Conservation (phyloP, 2,888 invertebrate genomes). For the Gryllus longicercus region DNA sequence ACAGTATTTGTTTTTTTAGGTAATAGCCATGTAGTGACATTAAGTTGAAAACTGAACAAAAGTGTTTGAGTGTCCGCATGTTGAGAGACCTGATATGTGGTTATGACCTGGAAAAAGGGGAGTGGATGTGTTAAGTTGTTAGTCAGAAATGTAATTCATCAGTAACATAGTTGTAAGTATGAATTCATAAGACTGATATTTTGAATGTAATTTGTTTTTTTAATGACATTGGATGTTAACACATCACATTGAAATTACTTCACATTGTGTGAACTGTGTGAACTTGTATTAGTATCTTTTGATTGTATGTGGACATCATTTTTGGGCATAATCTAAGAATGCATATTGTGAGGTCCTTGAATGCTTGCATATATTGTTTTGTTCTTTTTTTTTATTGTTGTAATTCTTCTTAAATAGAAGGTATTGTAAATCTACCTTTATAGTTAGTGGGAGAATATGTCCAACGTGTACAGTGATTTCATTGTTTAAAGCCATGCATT, state of each 20-base stretch:
- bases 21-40: no score
- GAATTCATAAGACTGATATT: conserved; percentile 21
- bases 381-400: background rate
- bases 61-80: no score
- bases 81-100: no score
- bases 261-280: background rate
- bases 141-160: background rate
- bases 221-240: background rate
- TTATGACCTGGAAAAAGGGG: background rate
- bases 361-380: conserved; percentile 2
- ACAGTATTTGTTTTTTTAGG: no score
- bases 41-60: no score
- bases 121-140: background rate
- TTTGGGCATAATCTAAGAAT: conserved; percentile 12
- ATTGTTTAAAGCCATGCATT: conserved; percentile 33
- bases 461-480: conserved; percentile 29
- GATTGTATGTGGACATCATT: conserved; percentile 20
- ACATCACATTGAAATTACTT: background rate
- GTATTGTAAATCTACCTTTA: background rate
- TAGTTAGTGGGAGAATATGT: conserved; percentile 24
- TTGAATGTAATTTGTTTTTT: background rate
- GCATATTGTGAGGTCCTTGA: background rate
- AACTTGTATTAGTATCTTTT: conserved; percentile 17
- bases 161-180: background rate
- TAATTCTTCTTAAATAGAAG: conserved; percentile 6